Evolutionary conservation across 2,113 vertebrate species (phyloP).

Genomic region (Apteryx mantelli): DNA sequence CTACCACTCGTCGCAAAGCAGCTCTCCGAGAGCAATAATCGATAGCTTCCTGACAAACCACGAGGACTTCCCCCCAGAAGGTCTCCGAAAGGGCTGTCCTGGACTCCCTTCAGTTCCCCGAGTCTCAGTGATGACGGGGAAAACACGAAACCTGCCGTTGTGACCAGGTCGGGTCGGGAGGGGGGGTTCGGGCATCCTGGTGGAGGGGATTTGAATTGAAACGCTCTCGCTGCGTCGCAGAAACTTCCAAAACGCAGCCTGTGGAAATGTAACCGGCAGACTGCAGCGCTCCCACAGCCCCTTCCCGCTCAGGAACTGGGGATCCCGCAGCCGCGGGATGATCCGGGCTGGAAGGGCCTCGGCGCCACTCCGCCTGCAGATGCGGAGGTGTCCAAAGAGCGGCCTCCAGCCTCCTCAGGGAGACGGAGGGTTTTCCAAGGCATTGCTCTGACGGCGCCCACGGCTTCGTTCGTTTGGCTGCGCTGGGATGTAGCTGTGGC

Average conservation of each 20-base stretch:
- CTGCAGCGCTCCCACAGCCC: too few species aligned
- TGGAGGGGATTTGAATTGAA: neutral
- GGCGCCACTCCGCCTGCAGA: too few species aligned
- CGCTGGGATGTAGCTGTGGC: neutral
- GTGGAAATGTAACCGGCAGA: too few species aligned
- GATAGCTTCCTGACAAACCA: neutral
- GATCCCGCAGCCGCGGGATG: too few species aligned
- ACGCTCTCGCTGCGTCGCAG: neutral
- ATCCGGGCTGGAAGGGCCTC: too few species aligned
- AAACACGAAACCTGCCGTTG: neutral
- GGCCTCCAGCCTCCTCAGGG: neutral
- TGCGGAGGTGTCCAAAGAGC: too few species aligned
- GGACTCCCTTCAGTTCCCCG: rapidly evolving
- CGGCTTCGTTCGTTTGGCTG: too few species aligned
- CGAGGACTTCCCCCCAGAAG: neutral
- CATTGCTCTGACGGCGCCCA: too few species aligned
- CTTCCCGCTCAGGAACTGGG: too few species aligned
- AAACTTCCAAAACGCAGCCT: neutral
- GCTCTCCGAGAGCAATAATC: neutral
- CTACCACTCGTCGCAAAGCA: neutral
- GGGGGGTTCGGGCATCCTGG: neutral
- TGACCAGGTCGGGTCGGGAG: neutral
- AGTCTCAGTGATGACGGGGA: neutral
- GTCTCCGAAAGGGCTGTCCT: neutral
- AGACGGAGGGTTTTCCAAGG: neutral